Base-by-base conservation (phyloP, 2,797 vertebrate species). In the Rhinichthys osculus region DNA sequence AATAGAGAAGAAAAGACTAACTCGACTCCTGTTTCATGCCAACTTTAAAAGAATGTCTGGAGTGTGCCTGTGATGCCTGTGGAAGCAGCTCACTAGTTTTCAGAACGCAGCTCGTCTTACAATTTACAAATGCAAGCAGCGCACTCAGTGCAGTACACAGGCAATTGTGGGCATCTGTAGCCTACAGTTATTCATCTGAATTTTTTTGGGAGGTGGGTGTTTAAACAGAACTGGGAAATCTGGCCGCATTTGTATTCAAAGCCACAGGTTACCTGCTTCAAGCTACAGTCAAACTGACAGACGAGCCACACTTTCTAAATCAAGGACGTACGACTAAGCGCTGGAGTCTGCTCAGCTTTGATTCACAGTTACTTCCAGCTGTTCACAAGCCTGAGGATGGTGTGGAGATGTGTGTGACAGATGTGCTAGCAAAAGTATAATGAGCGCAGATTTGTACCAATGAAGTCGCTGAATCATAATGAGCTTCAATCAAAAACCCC, bases 331-430 rank as follows among this genome's bases (percentile, higher is more conserved):
- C n/a, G 30, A 76, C 66, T 50, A 74, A 82, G 72, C 35, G 27
- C 50, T 50, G 17, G 21, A 85, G 72, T 76, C 66, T 82, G 78
- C 73, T 82, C 42, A 76, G 44, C 73, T 82, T 78, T 85, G 79
- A 87, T 87, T 87, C 78, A 77, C 72, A 64, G 72, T 78, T 54
- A 66, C 78, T 81, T 85, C 71, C 82, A 87, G 83, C 82, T 81
- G 86, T 81, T 87, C 77, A 16, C 47, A 33, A 76, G 74, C 64
- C 82, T 50, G 70, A 38, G 30, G 40, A 69, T 66, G 21, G 74
- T 27, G 21, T 86, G 30, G 16, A 23, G 66, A 74, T 27, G 7
- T 57, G 50, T 78, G 76, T 64, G 40, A n/a, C 73, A 62, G 72
- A 78, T 78, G 77, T 78, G 67, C 70, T 81, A 73, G 59, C 78